Evolutionary conservation across 2,888 invertebrate species (phyloP), one percentile per base, ranked within the genome.

Genomic region (Sminthurides aquaticus): DNA sequence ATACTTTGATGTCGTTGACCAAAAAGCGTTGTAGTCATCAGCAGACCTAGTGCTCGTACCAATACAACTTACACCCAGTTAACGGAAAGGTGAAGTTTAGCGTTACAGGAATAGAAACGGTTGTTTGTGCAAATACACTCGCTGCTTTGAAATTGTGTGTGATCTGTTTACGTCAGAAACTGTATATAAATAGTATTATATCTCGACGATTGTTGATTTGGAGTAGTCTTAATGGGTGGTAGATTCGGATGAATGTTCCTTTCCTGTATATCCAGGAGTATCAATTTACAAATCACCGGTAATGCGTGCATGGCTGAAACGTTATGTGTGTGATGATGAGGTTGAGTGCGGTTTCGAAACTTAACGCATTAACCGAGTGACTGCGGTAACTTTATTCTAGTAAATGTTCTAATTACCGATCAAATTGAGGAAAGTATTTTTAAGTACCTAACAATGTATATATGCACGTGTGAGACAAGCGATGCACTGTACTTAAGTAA

Each of bases 401-500:
- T 57, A 57, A 60, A 49, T 52, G 27, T 60, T 60, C 28, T 60
- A 26, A 60, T 43, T 43, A 43, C 25, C 43, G 49, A 43, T 43
- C 43, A 59, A 59, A 59, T 59, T 34, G 26, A 59, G 43, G 8
- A 59, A 60, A 60, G 60, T 60, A 60, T 60, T 60, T 60, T 49
- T 60, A 60, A 60, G 60, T 60, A 60, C 60, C 60, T 60, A 60
- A 60, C 43, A 34, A 52, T 28, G 28, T 60, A n/a, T 29, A 49
- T 8, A 26, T 27, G 49, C 24, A 25, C 49, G 26, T 52, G 49
- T 43, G 43, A 34, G 15, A 15, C 43, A 34, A 34, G 8, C 15
- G 43, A 34, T 34, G 43, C 43, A 15, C 43, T 34, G 43, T 34
- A 34, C 43, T 34, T 34, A 34, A 34, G 43, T 34, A 15, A n/a